A percentile compares a stretch with the other conserved stretches of the same genome.
Evolutionary conservation across 2,113 vertebrate species (phyloP).

Genomic region (Cichladusa arquata): DNA sequence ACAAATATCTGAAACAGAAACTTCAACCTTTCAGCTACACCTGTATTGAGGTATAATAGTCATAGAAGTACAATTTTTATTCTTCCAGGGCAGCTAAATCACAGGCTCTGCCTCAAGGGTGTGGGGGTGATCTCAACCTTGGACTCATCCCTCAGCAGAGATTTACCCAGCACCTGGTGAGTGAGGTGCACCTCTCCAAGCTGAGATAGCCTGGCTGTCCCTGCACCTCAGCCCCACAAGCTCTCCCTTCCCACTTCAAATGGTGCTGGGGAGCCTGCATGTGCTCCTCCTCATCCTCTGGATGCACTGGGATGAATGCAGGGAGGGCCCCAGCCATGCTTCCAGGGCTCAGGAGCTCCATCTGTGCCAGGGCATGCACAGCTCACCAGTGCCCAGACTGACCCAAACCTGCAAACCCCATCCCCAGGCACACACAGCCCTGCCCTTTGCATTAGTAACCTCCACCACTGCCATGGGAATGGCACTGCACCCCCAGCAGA

Average conservation of each 20-base stretch:
- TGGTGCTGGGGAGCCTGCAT: neutral
- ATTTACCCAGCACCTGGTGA: fast-evolving
- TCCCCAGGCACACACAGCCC: neutral
- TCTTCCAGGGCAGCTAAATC: neutral
- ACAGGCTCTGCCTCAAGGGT: neutral
- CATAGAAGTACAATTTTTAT: neutral
- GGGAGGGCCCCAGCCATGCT: fast-evolving
- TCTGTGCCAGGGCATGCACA: neutral
- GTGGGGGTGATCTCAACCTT: neutral
- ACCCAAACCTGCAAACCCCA: neutral
- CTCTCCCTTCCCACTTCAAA: neutral
- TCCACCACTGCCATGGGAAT: neutral
- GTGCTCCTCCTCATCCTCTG: neutral
- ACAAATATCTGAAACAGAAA: neutral
- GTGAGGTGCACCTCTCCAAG: neutral
- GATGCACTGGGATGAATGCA: fast-evolving
- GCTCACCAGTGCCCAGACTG: neutral
- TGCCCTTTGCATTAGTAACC: neutral
- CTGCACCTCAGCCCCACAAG: neutral
- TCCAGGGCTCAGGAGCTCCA: neutral
- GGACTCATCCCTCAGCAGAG: neutral
- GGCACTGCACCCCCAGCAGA: neutral
- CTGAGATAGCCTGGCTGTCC: neutral
- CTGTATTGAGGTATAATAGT: neutral
- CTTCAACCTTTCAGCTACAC: neutral